Evolutionary conservation across 2,797 vertebrate genomes (phyloP).

Genomic region (Sebastes matsubarae): DNA sequence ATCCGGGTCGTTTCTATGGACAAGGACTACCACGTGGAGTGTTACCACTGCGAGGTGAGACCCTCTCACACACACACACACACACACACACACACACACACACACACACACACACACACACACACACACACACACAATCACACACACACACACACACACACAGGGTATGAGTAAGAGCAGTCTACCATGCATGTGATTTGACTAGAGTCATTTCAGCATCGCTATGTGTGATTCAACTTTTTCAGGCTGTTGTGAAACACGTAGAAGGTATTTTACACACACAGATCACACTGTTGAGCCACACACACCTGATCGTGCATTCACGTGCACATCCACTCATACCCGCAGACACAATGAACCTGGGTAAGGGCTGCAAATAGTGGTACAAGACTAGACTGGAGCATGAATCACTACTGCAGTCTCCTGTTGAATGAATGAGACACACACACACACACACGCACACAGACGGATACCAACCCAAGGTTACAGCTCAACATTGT

Average conservation of each 20-base stretch:
- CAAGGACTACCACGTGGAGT: conserved; percentile 98
- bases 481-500: conserved; percentile 53
- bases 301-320: not conserved
- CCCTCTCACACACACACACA: too few species aligned
- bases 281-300: not conserved
- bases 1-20: conserved; percentile 99
- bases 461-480: conserved; percentile 30
- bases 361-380: conserved; percentile 7
- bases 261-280: not conserved
- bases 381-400: conserved; percentile 34
- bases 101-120: conserved; percentile 1
- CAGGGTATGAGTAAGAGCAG: not conserved
- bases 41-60: conserved; percentile 97
- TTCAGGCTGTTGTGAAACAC: not conserved
- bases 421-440: conserved; percentile 50
- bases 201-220: conserved; percentile 2
- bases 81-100: not conserved
- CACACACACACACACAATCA: not conserved
- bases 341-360: conserved; percentile 25
- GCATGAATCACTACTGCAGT: conserved; percentile 48
- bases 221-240: conserved; percentile 18
- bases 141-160: not conserved
- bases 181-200: not conserved
- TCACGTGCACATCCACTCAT: not conserved
- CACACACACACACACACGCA: not conserved